Percentiles rank a stretch among this genome's conserved stretches.
Evolutionary conservation across 2,113 vertebrate genomes (phyloP).

Genomic region (Amia ocellicauda): DNA sequence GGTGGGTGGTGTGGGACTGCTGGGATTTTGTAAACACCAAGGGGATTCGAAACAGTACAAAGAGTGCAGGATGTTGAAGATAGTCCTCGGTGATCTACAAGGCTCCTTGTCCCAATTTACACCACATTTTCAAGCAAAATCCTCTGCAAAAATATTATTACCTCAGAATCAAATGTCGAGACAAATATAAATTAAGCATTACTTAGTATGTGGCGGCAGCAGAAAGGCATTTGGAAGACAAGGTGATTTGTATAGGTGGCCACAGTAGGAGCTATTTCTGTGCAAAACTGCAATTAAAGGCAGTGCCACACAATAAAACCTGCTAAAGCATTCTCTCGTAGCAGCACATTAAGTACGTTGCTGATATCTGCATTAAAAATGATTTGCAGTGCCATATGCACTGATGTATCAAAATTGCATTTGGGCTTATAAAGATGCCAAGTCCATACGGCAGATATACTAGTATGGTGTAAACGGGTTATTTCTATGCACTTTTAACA

Average conservation of each 20-base stretch:
- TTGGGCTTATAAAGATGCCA: conserved; percentile 80
- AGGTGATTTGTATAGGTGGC: not conserved
- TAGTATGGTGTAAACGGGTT: not conserved
- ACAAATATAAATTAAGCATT: not conserved
- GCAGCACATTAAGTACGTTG: conserved; percentile 64
- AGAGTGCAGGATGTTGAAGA: too few species aligned
- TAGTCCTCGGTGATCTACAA: not conserved
- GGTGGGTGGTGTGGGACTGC: too few species aligned
- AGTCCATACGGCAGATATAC: conserved; percentile 46
- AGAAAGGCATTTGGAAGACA: not conserved
- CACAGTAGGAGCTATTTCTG: not conserved
- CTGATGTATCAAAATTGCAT: conserved; percentile 79
- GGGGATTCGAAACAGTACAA: too few species aligned
- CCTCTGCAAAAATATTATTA: not conserved
- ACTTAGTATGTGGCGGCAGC: not conserved
- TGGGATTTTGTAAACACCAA: too few species aligned
- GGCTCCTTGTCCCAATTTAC: not conserved
- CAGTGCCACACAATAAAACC: not conserved
- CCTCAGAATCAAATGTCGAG: not conserved
- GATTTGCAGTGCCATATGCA: conserved; percentile 76
- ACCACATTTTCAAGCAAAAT: not conserved
- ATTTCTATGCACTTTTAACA: not conserved
- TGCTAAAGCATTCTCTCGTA: conserved; percentile 1
- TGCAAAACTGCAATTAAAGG: not conserved
- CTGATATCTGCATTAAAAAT: conserved; percentile 74